phyloP scores from a whole-genome alignment of 2,888 invertebrate species.

The Salticus scenicus region DNA sequence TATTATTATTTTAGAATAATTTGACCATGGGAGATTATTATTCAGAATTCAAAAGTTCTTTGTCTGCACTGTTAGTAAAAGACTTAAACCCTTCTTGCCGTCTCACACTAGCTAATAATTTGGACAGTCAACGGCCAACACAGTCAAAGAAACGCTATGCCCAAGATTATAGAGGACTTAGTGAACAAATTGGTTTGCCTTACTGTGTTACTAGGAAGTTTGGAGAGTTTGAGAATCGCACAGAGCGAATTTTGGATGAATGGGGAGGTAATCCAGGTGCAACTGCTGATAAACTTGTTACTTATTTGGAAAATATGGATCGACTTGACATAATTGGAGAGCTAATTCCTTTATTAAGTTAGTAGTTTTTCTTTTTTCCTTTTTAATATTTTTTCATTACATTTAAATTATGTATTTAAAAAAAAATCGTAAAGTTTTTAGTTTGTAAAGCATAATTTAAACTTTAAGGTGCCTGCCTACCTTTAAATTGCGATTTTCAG shows the following conservation, averaged over 20 bases:
- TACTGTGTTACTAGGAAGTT: constrained; percentile 78
- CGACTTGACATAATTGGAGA: constrained; percentile 87
- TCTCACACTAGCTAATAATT: constrained; percentile 15
- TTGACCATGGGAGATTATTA: not conserved
- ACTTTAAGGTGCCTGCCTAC: too few species aligned
- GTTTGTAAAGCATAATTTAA: too few species aligned
- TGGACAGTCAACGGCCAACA: constrained; percentile 59
- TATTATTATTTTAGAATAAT: too few species aligned
- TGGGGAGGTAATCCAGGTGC: constrained; percentile 36
- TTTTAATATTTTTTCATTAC: too few species aligned
- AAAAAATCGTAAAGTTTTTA: too few species aligned
- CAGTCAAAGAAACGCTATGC: constrained; percentile 46
- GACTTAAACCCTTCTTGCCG: constrained; percentile 51
- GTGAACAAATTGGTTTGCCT: constrained; percentile 80
- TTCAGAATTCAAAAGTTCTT: not conserved
- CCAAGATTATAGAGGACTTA: constrained; percentile 87
- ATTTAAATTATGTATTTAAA: too few species aligned
- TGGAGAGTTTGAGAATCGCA: constrained; percentile 72
- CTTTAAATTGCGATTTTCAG: too few species aligned
- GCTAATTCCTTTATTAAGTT: constrained; percentile 79
- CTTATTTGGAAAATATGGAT: constrained; percentile 82
- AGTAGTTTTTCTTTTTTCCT: constrained; percentile 33
- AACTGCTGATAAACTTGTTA: constrained; percentile 80
- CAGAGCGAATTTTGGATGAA: constrained; percentile 63
- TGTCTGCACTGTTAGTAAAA: constrained; percentile 28